phyloP scores from a whole-genome alignment of 2,888 invertebrate species.

The Ennomos quercinarius region DNA sequence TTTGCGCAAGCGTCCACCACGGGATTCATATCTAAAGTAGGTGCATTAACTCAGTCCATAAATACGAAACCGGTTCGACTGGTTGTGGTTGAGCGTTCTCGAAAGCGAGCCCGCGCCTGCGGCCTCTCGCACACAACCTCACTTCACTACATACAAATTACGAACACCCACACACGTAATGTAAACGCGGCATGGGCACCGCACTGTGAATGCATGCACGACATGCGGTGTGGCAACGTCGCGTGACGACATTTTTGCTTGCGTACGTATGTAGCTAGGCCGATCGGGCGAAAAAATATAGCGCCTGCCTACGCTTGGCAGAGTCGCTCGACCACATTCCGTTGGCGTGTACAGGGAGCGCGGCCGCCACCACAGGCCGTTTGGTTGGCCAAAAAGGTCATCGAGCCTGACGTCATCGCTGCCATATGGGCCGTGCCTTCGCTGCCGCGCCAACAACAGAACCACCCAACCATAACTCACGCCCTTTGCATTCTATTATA shows the following conservation, averaged over 20 bases:
- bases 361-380: slow-evolving; percentile 62
- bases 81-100: slow-evolving; percentile 84
- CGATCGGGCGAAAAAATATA: slow-evolving; percentile 80
- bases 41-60: slow-evolving; percentile 82
- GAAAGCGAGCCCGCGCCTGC: slow-evolving; percentile 81
- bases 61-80: slow-evolving; percentile 82
- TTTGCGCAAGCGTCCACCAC: slow-evolving; percentile 78
- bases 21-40: slow-evolving; percentile 79
- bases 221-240: slow-evolving; percentile 82
- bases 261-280: slow-evolving; percentile 82
- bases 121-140: slow-evolving; percentile 79
- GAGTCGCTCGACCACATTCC: slow-evolving; percentile 83
- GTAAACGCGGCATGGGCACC: slow-evolving; percentile 65
- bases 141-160: slow-evolving; percentile 70
- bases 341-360: slow-evolving; percentile 73
- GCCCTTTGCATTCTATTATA: slow-evolving; percentile 57
- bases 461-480: slow-evolving; percentile 58
- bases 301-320: slow-evolving; percentile 83
- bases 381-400: slow-evolving; percentile 82
- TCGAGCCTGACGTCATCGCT: slow-evolving; percentile 75
- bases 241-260: slow-evolving; percentile 87
- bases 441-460: slow-evolving; percentile 45
- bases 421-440: slow-evolving; percentile 78
- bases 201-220: slow-evolving; percentile 78
- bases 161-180: slow-evolving; percentile 78